Conservation (phyloP, 2,888 invertebrate genomes). For the Azorinus chamasolen region DNA sequence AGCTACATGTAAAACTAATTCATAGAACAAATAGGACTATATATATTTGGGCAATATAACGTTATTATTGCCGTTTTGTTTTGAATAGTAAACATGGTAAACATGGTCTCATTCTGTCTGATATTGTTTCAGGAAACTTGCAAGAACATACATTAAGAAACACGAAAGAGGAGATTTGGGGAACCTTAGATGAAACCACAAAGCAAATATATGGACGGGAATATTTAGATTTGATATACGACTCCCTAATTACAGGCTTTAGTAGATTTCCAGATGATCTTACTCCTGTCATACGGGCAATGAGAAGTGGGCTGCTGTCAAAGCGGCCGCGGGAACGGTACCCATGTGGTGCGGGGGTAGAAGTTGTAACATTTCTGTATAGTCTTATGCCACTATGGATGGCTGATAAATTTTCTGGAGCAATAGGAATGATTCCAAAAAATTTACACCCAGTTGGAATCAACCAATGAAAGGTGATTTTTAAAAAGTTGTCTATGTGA, state of each 20-base stretch:
- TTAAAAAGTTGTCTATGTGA: no score
- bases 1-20: no score
- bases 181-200: conserved; percentile 74
- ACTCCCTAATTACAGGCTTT: conserved; percentile 68
- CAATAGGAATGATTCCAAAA: conserved; percentile 73
- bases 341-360: conserved; percentile 81
- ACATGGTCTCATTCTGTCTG: background rate
- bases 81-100: no score
- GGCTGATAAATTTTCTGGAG: conserved; percentile 76
- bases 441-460: conserved; percentile 59
- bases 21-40: no score
- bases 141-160: conserved; percentile 68
- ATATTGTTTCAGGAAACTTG: conserved; percentile 69
- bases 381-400: conserved; percentile 82
- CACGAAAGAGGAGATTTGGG: conserved; percentile 81
- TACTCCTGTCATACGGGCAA: conserved; percentile 81
- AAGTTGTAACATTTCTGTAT: conserved; percentile 76
- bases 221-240: conserved; percentile 79
- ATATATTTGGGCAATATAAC: no score
- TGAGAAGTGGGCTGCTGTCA: conserved; percentile 82
- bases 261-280: conserved; percentile 78
- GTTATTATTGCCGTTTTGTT: no score
- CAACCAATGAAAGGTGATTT: background rate
- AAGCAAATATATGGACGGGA: conserved; percentile 77
- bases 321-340: conserved; percentile 81